Conservation (phyloP, 2,113 vertebrate species). For the Pardalotus punctatus region DNA sequence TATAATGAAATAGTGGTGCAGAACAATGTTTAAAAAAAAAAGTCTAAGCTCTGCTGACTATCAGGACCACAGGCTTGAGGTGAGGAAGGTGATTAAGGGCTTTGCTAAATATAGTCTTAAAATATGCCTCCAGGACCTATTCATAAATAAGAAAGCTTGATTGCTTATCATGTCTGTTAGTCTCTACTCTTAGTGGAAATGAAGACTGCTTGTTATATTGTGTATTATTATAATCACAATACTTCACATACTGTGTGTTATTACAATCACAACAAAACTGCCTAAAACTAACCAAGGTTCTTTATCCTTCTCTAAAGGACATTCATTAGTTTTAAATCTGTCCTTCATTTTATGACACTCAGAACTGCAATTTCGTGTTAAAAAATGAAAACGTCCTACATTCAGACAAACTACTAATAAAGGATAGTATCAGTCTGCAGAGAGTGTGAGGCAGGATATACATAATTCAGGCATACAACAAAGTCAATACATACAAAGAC, state of each 20-base stretch:
- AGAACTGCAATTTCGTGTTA: neutral
- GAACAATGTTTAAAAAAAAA: neutral
- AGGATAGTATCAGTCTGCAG: neutral
- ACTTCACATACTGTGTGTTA: neutral
- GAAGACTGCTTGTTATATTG: neutral
- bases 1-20: neutral
- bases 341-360: neutral
- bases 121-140: neutral
- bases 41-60: neutral
- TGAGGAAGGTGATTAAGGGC: neutral
- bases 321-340: neutral
- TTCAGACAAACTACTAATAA: neutral
- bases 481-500: neutral
- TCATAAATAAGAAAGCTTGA: neutral
- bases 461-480: neutral
- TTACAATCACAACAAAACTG: neutral
- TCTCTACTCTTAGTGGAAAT: neutral
- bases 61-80: neutral
- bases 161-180: neutral
- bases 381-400: neutral
- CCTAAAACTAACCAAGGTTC: neutral
- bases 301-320: neutral
- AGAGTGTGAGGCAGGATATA: neutral
- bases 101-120: slow-evolving; percentile 27
- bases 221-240: neutral